Percentiles rank a stretch among this genome's conserved stretches.
These are phyloP conservation scores for Spisula solida DNA, from an alignment of 2,888 invertebrate genomes.

Conservation along the genomic window DNA sequence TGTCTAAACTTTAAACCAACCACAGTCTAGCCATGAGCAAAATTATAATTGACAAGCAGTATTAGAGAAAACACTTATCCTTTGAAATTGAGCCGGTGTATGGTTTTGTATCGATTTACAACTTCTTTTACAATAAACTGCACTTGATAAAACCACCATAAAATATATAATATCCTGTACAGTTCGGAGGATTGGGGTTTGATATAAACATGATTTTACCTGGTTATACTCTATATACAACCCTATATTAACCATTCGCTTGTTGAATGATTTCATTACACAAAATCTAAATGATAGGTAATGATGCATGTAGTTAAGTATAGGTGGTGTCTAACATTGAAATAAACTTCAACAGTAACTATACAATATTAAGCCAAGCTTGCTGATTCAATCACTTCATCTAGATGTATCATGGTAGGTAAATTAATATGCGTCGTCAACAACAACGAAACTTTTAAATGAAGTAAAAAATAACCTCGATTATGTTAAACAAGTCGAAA, in stretches of 20 bases:
- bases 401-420: neutral
- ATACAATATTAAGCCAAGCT: neutral
- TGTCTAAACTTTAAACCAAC: no score
- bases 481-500: no score
- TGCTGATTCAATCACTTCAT: neutral
- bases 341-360: neutral
- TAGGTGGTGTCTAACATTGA: neutral
- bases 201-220: neutral
- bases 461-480: no score
- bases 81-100: neutral
- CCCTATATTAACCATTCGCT: neutral
- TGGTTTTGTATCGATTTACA: neutral
- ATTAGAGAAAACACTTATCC: no score
- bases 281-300: neutral
- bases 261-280: neutral
- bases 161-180: neutral
- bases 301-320: slow-evolving; percentile 3
- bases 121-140: neutral
- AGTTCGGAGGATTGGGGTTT: neutral
- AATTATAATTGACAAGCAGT: no score
- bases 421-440: neutral
- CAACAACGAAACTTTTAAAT: neutral
- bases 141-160: neutral
- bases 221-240: neutral
- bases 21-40: no score